Evolutionary conservation across 2,888 invertebrate genomes (phyloP), one percentile per base, ranked within the genome.

Genomic region (Lamellibrachia satsuma): DNA sequence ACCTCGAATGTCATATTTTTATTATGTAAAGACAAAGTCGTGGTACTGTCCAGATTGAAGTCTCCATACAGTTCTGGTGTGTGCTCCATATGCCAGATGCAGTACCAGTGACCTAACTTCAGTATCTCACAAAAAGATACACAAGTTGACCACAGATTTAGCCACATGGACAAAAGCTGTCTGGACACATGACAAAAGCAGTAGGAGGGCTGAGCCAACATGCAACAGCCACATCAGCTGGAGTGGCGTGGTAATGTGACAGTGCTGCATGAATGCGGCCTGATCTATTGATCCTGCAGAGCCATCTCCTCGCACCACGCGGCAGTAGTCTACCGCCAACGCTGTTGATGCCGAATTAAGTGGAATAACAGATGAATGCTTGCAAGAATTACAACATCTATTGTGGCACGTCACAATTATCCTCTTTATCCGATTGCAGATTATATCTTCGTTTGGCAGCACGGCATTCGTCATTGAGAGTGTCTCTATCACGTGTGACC

Each of bases 331-430:
- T 22, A 75, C 75, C 2, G 75, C 75, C 75, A 75, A 75, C 22
- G 75, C 75, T 39, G n/a, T n/a, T 22, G 22, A 75, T 22, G 22
- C 75, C 75, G 22, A 75, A 75, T 75, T 75, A 75, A 75, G 75
- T 75, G 75, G 15, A 75, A 75, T 75, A 75, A 75, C 75, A 75
- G 75, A 22, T 75, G 75, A 75, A 75, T 75, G 75, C 75, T 75
- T 75, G 22, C 75, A n/a, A 75, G 75, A 75, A 75, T 75, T 75
- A 75, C 75, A 75, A 15, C 57, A 75, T 75, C 75, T 22, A 22
- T 75, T 75, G 75, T 75, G 75, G 22, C 22, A 11, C 75, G 75
- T 75, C 75, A 22, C 6, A 6, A 75, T n/a, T 15, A 75, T 75
- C 75, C 75, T 22, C 75, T 75, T 75, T 3, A 75, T 75, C 6